phyloP scores from a whole-genome alignment of 2,113 vertebrate species.

The Ictalurus punctatus region DNA sequence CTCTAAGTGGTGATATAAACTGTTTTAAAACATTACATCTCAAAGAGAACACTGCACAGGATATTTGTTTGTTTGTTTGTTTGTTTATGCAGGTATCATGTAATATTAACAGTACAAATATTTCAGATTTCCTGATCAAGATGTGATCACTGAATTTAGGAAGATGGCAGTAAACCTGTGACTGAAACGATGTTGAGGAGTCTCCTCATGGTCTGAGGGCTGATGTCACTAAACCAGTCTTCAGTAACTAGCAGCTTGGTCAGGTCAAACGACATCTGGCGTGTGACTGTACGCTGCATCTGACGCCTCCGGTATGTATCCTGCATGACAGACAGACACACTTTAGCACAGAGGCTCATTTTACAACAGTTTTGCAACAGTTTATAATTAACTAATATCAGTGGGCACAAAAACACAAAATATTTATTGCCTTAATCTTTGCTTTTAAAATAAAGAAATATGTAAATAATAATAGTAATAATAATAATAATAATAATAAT shows the following conservation, averaged over 20 bases:
- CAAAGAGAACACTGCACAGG: background rate
- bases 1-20: background rate
- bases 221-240: conserved; percentile 99
- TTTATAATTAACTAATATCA: background rate
- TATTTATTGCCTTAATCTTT: background rate
- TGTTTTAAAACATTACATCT: background rate
- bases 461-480: background rate
- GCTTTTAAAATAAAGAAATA: background rate
- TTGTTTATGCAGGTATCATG: background rate
- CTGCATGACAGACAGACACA: conserved; percentile 63
- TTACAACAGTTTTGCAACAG: background rate
- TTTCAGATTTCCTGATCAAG: background rate
- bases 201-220: conserved; percentile 96
- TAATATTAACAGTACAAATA: background rate
- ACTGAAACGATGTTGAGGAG: conserved; percentile 97
- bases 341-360: background rate
- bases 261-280: conserved; percentile 98
- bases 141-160: background rate
- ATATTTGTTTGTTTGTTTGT: background rate
- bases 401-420: background rate
- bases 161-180: conserved; percentile 75
- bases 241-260: conserved; percentile 95
- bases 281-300: conserved; percentile 90
- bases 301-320: conserved; percentile 93
- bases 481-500: too few relatives aligned